A percentile compares a stretch with the other conserved stretches of the same genome.
Conservation (phyloP, 2,888 invertebrate genomes). For the Agrotis puta region DNA sequence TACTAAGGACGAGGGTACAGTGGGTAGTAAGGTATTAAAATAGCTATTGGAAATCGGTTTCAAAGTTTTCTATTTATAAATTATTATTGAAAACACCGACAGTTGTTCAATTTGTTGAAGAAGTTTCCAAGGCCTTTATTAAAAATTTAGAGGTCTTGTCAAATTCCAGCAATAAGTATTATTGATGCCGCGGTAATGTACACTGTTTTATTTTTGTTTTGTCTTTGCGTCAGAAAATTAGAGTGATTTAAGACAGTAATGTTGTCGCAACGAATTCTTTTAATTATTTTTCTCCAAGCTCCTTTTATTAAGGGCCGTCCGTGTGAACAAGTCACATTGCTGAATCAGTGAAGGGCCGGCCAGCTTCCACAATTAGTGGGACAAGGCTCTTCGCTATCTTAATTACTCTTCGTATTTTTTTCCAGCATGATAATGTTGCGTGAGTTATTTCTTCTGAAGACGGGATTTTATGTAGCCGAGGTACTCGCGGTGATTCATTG, state of each 20-base stretch:
- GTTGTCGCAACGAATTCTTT: constrained; percentile 34
- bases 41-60: not conserved
- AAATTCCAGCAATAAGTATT: not conserved
- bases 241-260: constrained; percentile 25
- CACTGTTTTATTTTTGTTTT: not conserved
- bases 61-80: not conserved
- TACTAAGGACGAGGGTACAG: not conserved
- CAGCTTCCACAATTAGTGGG: constrained; percentile 51
- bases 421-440: constrained; percentile 34
- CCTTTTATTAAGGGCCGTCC: constrained; percentile 24
- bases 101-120: not conserved
- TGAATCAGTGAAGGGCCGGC: constrained; percentile 54
- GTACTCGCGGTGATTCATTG: constrained; percentile 16
- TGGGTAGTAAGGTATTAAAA: constrained; percentile 11
- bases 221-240: constrained; percentile 18
- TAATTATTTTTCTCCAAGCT: constrained; percentile 37
- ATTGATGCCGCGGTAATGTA: not conserved
- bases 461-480: not conserved
- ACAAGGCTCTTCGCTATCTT: constrained; percentile 55
- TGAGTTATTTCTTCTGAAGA: constrained; percentile 42
- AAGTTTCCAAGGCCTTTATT: not conserved
- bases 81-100: too few species aligned
- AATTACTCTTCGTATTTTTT: constrained; percentile 56
- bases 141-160: not conserved
- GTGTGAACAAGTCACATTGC: constrained; percentile 57